Conservation (phyloP, 2,113 vertebrate species). For the Thunnus maccoyii region DNA sequence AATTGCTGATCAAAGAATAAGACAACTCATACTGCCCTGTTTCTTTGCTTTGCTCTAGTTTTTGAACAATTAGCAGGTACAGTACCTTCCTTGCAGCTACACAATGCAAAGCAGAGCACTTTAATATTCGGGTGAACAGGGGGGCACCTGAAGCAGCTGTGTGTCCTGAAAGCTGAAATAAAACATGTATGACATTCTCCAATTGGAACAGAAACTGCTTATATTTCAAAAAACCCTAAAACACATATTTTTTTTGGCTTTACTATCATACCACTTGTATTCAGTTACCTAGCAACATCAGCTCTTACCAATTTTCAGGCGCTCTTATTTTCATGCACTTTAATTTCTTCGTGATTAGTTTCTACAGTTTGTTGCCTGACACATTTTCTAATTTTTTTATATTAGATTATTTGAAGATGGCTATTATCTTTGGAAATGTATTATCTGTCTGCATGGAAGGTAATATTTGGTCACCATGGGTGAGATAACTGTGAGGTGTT, state of each 20-base stretch:
- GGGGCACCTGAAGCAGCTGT: not conserved
- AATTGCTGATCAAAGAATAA: conserved; percentile 40
- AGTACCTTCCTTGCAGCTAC: conserved; percentile 11
- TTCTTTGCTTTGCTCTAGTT: conserved; percentile 46
- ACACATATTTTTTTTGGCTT: not conserved
- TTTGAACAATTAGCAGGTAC: conserved; percentile 23
- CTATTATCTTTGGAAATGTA: not conserved
- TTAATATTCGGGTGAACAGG: conserved; percentile 13
- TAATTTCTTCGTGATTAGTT: conserved; percentile 10
- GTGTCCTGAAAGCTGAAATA: conserved; percentile 8
- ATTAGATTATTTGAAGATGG: not conserved
- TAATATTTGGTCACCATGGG: conserved; percentile 13
- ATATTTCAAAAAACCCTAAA: not conserved
- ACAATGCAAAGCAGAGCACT: conserved; percentile 23
- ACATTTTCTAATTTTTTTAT: conserved; percentile 9
- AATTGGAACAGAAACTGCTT: not conserved
- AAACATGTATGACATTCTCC: not conserved
- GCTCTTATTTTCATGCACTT: not conserved
- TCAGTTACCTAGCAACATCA: conserved; percentile 23
- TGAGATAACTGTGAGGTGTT: conserved; percentile 9
- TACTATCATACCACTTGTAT: not conserved
- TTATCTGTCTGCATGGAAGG: conserved; percentile 14
- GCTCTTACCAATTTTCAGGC: not conserved
- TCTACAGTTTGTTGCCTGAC: not conserved
- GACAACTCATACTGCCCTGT: not conserved